Percentiles rank a stretch among this genome's conserved stretches.
These are phyloP conservation scores for Odobenus rosmarus DNA, from an alignment of 2,113 vertebrate species.

Conservation along the genomic window DNA sequence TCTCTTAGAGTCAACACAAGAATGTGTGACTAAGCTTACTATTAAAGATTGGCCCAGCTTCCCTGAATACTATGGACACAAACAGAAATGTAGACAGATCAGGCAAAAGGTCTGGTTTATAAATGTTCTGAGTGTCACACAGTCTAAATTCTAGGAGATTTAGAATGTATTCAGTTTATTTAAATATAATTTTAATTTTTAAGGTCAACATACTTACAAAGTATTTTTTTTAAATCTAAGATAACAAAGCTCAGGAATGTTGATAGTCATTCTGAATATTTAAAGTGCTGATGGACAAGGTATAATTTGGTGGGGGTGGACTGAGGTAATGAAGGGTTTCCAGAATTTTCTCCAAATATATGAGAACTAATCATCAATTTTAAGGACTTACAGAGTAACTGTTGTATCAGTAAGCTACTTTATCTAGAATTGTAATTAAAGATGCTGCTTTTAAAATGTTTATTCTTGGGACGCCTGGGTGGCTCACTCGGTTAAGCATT, in stretches of 20 bases:
- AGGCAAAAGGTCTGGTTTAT: not conserved
- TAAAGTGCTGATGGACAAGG: not conserved
- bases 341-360: not conserved
- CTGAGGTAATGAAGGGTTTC: not conserved
- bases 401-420: not conserved
- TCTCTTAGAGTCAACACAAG: not conserved
- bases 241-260: not conserved
- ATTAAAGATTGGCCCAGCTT: not conserved
- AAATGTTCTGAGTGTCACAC: not conserved
- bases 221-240: not conserved
- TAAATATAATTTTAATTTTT: not conserved
- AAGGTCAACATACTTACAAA: not conserved
- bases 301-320: not conserved
- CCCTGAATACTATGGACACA: not conserved
- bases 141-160: conserved; percentile 16
- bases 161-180: not conserved
- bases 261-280: not conserved
- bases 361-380: not conserved
- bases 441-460: not conserved
- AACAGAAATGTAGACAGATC: not conserved
- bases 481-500: not conserved
- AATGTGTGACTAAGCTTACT: not conserved
- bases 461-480: not conserved
- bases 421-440: not conserved
- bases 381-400: not conserved